Evolutionary conservation across 2,113 vertebrate species (phyloP).

Genomic region (Melanerpes formicivorus): DNA sequence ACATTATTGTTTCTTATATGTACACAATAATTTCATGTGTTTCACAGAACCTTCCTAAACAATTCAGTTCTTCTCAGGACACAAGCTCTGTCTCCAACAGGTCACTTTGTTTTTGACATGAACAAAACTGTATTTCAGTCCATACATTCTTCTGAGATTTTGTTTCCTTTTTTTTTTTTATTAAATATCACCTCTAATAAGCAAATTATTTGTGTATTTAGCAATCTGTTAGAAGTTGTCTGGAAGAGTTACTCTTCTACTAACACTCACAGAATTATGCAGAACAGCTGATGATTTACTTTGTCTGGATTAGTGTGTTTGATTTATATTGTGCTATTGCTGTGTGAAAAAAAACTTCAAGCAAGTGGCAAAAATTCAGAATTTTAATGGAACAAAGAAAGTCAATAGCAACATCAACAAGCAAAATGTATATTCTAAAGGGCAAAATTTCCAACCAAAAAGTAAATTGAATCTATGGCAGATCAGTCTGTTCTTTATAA

Average conservation of each 20-base stretch:
- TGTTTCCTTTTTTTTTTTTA: not conserved
- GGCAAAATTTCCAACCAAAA: conserved; percentile 7
- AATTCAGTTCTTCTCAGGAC: not conserved
- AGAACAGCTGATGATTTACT: conserved; percentile 24
- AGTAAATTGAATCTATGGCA: not conserved
- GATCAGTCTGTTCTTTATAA: not conserved
- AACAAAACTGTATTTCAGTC: not conserved
- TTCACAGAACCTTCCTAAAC: not conserved
- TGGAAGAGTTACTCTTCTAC: conserved; percentile 30
- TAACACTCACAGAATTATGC: conserved; percentile 17
- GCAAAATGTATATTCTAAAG: not conserved
- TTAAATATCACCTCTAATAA: conserved; percentile 22
- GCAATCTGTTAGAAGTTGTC: conserved; percentile 5
- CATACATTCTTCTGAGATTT: not conserved
- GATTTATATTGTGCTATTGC: not conserved
- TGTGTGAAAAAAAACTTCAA: not conserved
- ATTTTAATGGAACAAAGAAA: not conserved
- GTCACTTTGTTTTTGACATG: not conserved
- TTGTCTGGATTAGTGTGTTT: not conserved
- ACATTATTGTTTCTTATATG: conserved; percentile 72
- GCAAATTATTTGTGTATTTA: conserved; percentile 10
- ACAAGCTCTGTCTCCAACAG: not conserved
- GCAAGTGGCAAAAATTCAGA: conserved; percentile 16
- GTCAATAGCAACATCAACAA: not conserved
- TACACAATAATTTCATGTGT: conserved; percentile 6